phyloP scores from a whole-genome alignment of 2,797 vertebrate genomes.

The Apogon hyalosoma region DNA sequence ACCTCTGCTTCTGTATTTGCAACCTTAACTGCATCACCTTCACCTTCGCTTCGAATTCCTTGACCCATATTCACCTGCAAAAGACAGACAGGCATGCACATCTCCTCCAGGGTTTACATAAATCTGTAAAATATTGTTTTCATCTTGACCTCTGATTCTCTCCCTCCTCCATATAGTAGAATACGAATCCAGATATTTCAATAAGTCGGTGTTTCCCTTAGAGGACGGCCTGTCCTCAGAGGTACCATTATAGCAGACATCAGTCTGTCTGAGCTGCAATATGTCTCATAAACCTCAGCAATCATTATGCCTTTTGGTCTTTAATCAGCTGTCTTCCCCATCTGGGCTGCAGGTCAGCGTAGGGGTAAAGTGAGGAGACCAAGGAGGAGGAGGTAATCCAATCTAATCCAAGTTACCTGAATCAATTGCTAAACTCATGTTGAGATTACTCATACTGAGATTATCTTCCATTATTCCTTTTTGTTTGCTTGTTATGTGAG shows the following conservation, averaged over 20 bases:
- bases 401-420: conserved; percentile 53
- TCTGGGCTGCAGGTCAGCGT: conserved; percentile 18
- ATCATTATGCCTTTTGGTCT: conserved; percentile 10
- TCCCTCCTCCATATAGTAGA: background rate
- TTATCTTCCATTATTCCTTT: conserved; percentile 71
- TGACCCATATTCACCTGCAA: conserved; percentile 54
- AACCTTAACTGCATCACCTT: conserved; percentile 29
- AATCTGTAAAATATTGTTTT: conserved; percentile 39
- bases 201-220: conserved; percentile 4
- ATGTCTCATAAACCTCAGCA: conserved; percentile 9
- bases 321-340: conserved; percentile 26
- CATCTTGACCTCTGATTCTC: conserved; percentile 31
- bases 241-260: conserved; percentile 8
- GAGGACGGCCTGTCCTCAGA: conserved; percentile 11
- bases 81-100: conserved; percentile 42
- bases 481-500: conserved; percentile 71
- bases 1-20: conserved; percentile 46
- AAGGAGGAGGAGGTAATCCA: conserved; percentile 42
- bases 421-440: conserved; percentile 46
- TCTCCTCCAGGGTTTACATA: conserved; percentile 32
- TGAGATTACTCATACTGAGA: conserved; percentile 54
- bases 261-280: background rate
- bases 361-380: conserved; percentile 15
- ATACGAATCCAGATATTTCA: conserved; percentile 15
- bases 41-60: conserved; percentile 31